Evolutionary conservation across 2,113 vertebrate genomes (phyloP).

Genomic region (Burhinus bistriatus): DNA sequence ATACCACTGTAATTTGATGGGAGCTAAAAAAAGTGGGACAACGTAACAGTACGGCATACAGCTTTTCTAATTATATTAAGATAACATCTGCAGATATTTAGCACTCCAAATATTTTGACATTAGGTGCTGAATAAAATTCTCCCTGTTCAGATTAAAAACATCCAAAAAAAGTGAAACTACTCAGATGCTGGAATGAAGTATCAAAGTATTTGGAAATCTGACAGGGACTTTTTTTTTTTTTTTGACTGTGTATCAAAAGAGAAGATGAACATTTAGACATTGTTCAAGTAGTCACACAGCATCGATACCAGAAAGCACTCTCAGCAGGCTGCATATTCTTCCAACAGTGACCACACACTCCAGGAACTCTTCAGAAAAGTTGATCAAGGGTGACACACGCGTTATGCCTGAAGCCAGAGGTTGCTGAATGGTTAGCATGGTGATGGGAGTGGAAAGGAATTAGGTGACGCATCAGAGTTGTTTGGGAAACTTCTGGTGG

Average conservation of each 20-base stretch:
- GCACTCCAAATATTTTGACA: constrained; percentile 11
- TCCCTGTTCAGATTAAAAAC: constrained; percentile 14
- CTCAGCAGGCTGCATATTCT: constrained; percentile 9
- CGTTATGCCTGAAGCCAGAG: background rate
- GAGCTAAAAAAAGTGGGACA: background rate
- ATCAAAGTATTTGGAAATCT: constrained; percentile 3
- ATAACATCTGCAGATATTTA: constrained; percentile 62
- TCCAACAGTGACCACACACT: constrained; percentile 29
- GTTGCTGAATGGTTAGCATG: background rate
- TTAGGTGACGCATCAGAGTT: background rate
- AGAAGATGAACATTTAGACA: background rate
- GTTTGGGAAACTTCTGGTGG: background rate
- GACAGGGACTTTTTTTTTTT: background rate
- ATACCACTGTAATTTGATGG: background rate
- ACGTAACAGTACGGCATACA: background rate
- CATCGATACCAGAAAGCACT: constrained; percentile 6
- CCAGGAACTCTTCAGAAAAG: constrained; percentile 27
- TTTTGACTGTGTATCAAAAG: background rate
- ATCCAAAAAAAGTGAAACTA: background rate
- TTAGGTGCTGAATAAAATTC: constrained; percentile 41
- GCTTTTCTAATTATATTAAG: constrained; percentile 15
- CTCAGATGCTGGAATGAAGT: constrained; percentile 14
- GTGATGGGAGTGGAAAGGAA: background rate
- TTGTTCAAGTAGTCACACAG: background rate
- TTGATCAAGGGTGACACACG: background rate